Evolutionary conservation across 2,113 vertebrate genomes (phyloP).

Genomic region (Numida meleagris): DNA sequence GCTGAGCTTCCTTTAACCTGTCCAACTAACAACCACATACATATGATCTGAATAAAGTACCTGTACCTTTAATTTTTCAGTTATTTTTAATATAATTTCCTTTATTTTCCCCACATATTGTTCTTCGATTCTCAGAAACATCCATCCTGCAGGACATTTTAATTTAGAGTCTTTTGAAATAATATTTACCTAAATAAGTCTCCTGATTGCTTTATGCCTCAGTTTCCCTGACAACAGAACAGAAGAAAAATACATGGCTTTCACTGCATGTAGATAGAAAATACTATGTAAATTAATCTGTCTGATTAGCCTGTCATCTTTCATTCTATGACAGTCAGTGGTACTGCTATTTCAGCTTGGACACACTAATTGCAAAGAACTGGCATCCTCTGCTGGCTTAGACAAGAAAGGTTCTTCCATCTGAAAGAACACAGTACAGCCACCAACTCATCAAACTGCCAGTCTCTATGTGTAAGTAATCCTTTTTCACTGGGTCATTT

Average conservation of each 20-base stretch:
- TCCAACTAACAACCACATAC: rapidly evolving
- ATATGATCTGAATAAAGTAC: background rate
- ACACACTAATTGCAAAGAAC: background rate
- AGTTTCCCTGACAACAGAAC: background rate
- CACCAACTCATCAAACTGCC: background rate
- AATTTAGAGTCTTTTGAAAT: background rate
- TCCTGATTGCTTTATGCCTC: background rate
- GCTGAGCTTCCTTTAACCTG: background rate
- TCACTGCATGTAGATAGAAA: background rate
- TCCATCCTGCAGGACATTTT: background rate
- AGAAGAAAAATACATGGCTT: background rate
- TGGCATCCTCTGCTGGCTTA: background rate
- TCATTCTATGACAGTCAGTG: background rate
- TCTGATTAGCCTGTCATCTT: background rate
- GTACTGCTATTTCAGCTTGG: background rate
- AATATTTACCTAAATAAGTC: background rate
- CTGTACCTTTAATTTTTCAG: background rate
- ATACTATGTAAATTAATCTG: background rate
- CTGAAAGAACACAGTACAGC: background rate
- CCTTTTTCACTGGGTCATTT: background rate
- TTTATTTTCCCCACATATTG: background rate
- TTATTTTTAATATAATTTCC: background rate
- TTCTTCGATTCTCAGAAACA: background rate
- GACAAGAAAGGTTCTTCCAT: background rate
- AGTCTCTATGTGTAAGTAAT: background rate